Conservation (phyloP, 2,797 vertebrate genomes). For the Schizopygopsis pylzovi region DNA sequence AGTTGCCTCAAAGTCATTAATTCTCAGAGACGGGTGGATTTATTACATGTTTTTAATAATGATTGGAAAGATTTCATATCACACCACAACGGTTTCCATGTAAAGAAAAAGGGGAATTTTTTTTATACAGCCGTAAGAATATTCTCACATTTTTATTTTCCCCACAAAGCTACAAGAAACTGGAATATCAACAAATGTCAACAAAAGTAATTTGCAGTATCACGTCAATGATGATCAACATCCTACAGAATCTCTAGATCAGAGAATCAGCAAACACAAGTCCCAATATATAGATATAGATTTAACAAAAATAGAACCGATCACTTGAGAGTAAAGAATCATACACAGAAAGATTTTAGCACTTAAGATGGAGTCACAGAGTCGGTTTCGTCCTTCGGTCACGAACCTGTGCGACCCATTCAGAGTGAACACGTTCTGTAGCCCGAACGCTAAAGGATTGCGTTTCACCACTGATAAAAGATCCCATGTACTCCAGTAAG, state of each 20-base stretch:
- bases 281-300: constrained; percentile 52
- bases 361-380: constrained; percentile 47
- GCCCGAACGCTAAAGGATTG: not conserved
- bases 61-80: constrained; percentile 83
- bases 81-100: constrained; percentile 85
- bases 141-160: constrained; percentile 81
- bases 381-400: constrained; percentile 13
- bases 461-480: constrained; percentile 4
- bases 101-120: constrained; percentile 78
- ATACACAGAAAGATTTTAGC: constrained; percentile 47
- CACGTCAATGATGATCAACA: constrained; percentile 89
- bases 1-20: not conserved
- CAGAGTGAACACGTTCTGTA: constrained; percentile 8
- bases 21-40: not conserved
- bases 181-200: constrained; percentile 86
- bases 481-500: constrained; percentile 35
- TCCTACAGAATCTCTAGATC: constrained; percentile 85
- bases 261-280: constrained; percentile 80
- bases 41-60: constrained; percentile 73
- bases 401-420: constrained; percentile 11
- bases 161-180: constrained; percentile 85
- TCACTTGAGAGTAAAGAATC: constrained; percentile 74
- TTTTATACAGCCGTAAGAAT: constrained; percentile 81
- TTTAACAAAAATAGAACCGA: constrained; percentile 67
- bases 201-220: constrained; percentile 85